Conservation (phyloP, 2,797 vertebrate species). For the Hydrolagus colliei region DNA sequence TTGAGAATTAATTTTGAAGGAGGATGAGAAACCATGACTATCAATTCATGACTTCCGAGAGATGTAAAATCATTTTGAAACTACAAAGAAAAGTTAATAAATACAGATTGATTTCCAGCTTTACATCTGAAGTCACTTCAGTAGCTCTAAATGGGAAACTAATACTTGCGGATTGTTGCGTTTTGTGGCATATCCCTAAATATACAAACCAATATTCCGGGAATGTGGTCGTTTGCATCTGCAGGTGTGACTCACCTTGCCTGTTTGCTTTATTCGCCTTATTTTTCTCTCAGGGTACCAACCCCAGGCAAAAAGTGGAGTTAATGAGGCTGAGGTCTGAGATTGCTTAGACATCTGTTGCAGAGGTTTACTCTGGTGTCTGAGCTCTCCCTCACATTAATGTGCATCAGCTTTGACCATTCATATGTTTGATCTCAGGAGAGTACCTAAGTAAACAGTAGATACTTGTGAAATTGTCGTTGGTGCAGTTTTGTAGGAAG, state of each 20-base stretch:
- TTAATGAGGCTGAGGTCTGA: constrained; percentile 10
- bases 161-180: background rate
- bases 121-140: background rate
- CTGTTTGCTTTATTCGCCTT: too few relatives aligned
- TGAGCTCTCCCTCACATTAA: constrained; percentile 20
- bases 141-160: background rate
- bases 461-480: constrained; percentile 34
- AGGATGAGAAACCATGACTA: too few relatives aligned
- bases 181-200: background rate
- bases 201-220: too few relatives aligned
- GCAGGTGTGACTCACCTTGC: too few relatives aligned
- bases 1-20: too few relatives aligned
- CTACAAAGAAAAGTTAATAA: too few relatives aligned
- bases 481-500: constrained; percentile 35
- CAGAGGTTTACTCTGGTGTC: background rate
- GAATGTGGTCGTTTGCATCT: too few relatives aligned
- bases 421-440: constrained; percentile 23
- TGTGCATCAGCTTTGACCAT: constrained; percentile 13
- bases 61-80: too few relatives aligned
- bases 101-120: background rate
- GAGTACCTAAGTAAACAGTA: constrained; percentile 24
- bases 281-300: background rate
- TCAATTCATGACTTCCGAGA: too few relatives aligned
- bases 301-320: background rate
- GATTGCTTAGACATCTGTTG: constrained; percentile 9